These are phyloP conservation scores for Melitaea cinxia DNA, from an alignment of 1,140 invertebrate genomes.

Conservation along the genomic window DNA sequence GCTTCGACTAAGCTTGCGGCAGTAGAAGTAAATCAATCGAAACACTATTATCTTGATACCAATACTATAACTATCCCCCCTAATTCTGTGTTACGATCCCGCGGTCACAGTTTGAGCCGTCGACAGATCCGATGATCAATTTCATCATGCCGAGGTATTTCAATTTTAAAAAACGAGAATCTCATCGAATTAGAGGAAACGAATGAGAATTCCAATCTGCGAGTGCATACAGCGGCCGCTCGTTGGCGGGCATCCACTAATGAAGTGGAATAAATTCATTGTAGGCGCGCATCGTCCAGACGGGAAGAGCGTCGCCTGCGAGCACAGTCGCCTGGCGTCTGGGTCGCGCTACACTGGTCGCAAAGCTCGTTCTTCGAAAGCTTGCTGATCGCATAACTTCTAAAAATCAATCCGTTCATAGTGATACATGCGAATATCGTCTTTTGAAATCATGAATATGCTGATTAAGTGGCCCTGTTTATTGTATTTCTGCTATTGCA, in stretches of 20 bases:
- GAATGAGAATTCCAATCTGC: constrained; percentile 33
- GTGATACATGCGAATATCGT: neutral
- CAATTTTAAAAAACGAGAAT: constrained; percentile 7
- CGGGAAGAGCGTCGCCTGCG: neutral
- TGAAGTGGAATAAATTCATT: constrained; percentile 40
- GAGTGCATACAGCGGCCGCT: constrained; percentile 28
- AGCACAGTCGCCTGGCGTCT: too few relatives aligned
- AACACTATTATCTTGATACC: too few relatives aligned
- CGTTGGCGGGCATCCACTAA: constrained; percentile 37
- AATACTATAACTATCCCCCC: too few relatives aligned
- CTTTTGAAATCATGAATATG: neutral
- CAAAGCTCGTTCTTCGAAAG: neutral
- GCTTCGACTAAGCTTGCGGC: neutral
- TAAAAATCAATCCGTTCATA: neutral
- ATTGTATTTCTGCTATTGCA: too few relatives aligned
- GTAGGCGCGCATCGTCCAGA: constrained; percentile 13
- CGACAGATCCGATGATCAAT: neutral
- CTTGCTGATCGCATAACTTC: neutral
- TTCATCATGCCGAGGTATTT: neutral
- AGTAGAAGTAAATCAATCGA: neutral
- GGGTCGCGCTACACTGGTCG: neutral
- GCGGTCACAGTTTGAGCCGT: neutral
- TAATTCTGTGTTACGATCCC: too few relatives aligned
- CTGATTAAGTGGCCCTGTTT: too few relatives aligned
- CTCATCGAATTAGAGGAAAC: constrained; percentile 29